Base-by-base conservation (phyloP, 1,140 invertebrate genomes). In the Trachymyrmex cornetzi region DNA sequence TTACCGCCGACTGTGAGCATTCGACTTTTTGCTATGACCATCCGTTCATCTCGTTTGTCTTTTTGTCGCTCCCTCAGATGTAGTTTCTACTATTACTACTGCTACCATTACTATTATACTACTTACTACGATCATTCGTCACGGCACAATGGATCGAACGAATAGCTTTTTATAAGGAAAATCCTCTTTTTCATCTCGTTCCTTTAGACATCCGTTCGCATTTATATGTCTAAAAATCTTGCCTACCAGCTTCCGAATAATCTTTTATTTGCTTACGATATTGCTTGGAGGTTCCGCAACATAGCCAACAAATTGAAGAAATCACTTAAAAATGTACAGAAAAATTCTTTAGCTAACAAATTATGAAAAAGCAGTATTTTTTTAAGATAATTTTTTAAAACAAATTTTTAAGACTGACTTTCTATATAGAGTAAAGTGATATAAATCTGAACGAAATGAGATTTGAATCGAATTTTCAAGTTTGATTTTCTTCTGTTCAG, bases 1-100 rank as follows among this genome's bases (percentile, higher is more conserved):
- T 93, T 91, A 87, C 90, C 86, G 89, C 77, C 85, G 80, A 84
- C 80, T 84, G 80, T 75, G 80, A 75, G 81, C 88, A 92, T 91
- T 91, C 90, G 89, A 90, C 82, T 90, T 90, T 87, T 88, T 88
- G 53, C 64, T 53, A 69, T 34, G 27, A 48, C 69, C 80, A 61
- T 82, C 69, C 80, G 80, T 84, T 84, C 80, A 84, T 84, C 80
- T 63, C 85, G 87, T 91, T 90, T 89, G 88, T 88, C 89, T 90
- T 90, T 91, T 91, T 88, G 80, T 88, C 84, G 57, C 59, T 53
- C 55, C 55, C 53, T 55, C 75, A 59, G 82, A 86, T 84, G 88
- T 90, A 77, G 85, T 88, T 87, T 75, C 69, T 24, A 64, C 74
- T 85, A 77, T 61, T 48, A 66, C 30, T 86, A 53, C 27, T 72